A percentile compares a stretch with the other conserved stretches of the same genome.
Evolutionary conservation across 2,113 vertebrate genomes (phyloP).

Genomic region (Theropithecus gelada): DNA sequence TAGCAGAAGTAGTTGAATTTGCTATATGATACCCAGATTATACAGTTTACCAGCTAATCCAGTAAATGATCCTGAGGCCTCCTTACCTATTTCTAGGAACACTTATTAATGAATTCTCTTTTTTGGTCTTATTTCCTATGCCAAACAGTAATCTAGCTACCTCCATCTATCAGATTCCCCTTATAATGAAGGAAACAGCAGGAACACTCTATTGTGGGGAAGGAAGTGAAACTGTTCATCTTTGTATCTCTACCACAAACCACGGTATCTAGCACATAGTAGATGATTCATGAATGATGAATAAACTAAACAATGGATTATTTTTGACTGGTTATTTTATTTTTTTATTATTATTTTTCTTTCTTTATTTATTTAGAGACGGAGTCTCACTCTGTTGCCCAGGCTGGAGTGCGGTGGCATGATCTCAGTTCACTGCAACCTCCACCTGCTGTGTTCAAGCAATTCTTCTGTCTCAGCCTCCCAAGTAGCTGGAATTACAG

Average conservation of each 20-base stretch:
- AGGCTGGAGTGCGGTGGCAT: no score
- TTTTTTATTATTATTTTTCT: no score
- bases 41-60: not conserved
- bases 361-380: no score
- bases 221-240: not conserved
- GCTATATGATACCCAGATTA: not conserved
- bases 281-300: not conserved
- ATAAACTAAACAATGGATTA: not conserved
- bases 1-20: not conserved
- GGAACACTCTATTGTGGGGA: not conserved
- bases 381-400: no score
- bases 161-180: not conserved
- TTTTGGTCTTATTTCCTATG: not conserved
- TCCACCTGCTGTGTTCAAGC: no score
- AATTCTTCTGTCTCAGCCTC: no score
- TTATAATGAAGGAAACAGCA: not conserved
- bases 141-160: not conserved
- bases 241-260: not conserved
- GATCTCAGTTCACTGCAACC: no score
- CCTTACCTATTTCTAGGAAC: not conserved
- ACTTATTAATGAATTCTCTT: not conserved
- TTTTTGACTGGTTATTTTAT: conserved; percentile 20
- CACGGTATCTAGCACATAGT: not conserved
- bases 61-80: not conserved
- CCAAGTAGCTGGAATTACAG: no score